These are phyloP conservation scores for Netelia inedita DNA, from an alignment of 2,888 invertebrate genomes.

Conservation along the genomic window DNA sequence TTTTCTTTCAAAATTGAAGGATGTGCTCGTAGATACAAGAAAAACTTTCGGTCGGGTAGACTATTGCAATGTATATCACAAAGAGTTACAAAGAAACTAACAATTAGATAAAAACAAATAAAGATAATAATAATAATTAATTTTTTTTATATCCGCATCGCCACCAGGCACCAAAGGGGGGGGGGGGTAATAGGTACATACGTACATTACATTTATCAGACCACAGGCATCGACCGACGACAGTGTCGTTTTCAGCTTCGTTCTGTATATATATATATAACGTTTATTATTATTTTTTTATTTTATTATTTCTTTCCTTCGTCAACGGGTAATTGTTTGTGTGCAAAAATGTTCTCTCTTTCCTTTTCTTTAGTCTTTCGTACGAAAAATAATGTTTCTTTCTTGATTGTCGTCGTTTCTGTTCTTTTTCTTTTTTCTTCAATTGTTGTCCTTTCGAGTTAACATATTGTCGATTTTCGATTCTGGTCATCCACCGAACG, in stretches of 20 bases:
- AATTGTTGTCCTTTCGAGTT: neutral
- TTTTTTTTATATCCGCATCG: slow-evolving; percentile 77
- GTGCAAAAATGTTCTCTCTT: neutral
- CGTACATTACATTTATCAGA: slow-evolving; percentile 72
- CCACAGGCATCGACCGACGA: slow-evolving; percentile 72
- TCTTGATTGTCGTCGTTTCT: neutral
- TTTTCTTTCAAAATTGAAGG: slow-evolving; percentile 79
- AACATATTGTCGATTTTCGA: slow-evolving; percentile 63
- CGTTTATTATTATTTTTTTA: slow-evolving; percentile 49
- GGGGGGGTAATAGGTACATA: slow-evolving; percentile 72
- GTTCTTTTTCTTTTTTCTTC: slow-evolving; percentile 3
- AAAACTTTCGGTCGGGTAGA: slow-evolving; percentile 83
- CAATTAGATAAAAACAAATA: slow-evolving; percentile 84
- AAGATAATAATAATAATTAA: slow-evolving; percentile 81
- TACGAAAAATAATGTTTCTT: slow-evolving; percentile 6
- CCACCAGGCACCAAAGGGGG: slow-evolving; percentile 81
- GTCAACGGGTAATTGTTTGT: neutral
- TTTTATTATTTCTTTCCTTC: slow-evolving; percentile 7
- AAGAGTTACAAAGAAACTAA: slow-evolving; percentile 85
- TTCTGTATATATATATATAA: slow-evolving; percentile 23
- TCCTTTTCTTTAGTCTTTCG: slow-evolving; percentile 13
- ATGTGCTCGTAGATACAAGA: slow-evolving; percentile 83
- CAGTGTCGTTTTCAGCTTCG: slow-evolving; percentile 57
- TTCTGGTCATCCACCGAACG: slow-evolving; percentile 68
- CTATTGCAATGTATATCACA: slow-evolving; percentile 85